Evolutionary conservation across 53 echinoderm and acorn worm genomes (phyloP), one percentile per base, ranked within the genome.

Genomic region (Glandiceps talaboti): DNA sequence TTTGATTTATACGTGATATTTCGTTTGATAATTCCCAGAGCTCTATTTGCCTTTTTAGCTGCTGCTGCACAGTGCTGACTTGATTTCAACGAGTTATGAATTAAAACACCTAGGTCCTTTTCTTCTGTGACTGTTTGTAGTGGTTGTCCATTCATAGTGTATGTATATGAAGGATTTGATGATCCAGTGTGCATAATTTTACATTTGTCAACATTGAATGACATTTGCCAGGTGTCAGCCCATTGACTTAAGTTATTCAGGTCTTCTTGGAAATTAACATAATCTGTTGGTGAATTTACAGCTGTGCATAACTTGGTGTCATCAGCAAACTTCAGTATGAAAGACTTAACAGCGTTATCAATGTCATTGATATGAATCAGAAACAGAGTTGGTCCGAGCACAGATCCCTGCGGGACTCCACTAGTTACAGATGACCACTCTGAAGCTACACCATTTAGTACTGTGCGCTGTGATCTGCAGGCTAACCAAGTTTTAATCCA

Each of bases 191-290:
- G 79, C 79, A 79, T 85, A 10, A 30, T 30, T 29, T 82, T 79
- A 27, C 86, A 86, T 33, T 86, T 86, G 26, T 28, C 32, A 25
- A 72, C 78, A 82, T 81, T 86, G 29, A 86, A 86, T 14, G 64
- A 29, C 25, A 84, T 33, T 30, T 33, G 79, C 84, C 84, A 84
- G 26, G 1, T 74, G 1, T 33, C 6, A 25, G 84, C 78, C 84
- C 84, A 74, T 30, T 79, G 26, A 12, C 12, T 30, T 30, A 82
- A 25, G 0, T 27, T 29, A 30, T 79, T 45, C 26, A 73, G 1
- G 27, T 74, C 75, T 1, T 73, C 25, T 77, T 82, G 77, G 26
- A 80, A 0, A 31, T 25, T 31, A 1, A 29, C 1, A 27, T 1
- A 30, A 20, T 28, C 76, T 14, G 76, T 78, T 73, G 29, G 14